Conservation (phyloP, 2,797 vertebrate genomes). For the Anisognathus igniventris region DNA sequence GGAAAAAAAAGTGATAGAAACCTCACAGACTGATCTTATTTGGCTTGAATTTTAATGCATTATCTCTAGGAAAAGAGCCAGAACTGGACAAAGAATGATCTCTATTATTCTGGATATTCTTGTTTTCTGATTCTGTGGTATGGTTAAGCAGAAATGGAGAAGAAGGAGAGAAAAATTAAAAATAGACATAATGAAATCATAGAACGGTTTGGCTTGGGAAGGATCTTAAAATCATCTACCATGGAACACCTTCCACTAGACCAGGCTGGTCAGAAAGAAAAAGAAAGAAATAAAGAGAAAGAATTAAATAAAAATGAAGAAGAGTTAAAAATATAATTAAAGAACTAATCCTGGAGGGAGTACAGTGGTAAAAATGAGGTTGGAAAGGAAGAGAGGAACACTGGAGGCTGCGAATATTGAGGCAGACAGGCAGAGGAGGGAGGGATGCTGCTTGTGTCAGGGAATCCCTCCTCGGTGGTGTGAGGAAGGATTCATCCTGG, state of each 20-base stretch:
- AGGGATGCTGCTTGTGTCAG: rapidly evolving
- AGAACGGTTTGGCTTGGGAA: background rate
- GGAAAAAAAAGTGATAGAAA: background rate
- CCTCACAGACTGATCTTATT: constrained; percentile 20
- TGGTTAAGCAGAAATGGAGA: background rate
- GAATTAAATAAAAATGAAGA: background rate
- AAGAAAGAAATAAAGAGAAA: background rate
- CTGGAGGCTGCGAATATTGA: background rate
- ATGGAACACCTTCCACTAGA: background rate
- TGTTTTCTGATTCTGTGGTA: background rate
- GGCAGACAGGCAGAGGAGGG: background rate
- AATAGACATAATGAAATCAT: background rate
- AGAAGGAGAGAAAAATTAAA: rapidly evolving
- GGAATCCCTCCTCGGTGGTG: background rate
- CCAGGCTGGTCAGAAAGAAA: background rate
- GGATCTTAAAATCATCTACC: background rate
- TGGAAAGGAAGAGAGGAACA: background rate
- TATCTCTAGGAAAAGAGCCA: background rate
- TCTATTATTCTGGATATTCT: background rate
- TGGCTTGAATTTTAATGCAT: background rate
- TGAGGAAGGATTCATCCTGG: background rate
- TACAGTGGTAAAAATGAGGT: background rate
- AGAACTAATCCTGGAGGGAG: background rate
- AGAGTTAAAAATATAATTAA: background rate
- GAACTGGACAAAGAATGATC: background rate